Conservation (phyloP, 2,113 vertebrate genomes). For the Boleophthalmus pectinirostris region DNA sequence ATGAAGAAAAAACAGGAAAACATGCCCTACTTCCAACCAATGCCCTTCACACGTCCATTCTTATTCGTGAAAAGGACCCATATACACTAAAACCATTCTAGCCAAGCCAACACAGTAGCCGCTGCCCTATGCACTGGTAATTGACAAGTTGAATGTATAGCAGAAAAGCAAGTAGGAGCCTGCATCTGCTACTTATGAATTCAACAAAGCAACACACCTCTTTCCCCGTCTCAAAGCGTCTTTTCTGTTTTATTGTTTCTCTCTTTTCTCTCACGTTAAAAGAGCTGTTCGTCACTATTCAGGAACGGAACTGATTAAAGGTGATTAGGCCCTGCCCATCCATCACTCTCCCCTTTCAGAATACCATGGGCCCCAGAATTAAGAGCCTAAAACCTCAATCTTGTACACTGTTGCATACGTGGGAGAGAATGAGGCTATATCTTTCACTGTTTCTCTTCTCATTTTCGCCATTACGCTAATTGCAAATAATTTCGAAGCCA, state of each 20-base stretch:
- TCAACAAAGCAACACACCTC: slow-evolving; percentile 49
- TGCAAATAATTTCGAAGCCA: slow-evolving; percentile 52
- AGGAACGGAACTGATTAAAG: slow-evolving; percentile 76
- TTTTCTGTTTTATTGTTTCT: slow-evolving; percentile 17
- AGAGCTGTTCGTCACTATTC: slow-evolving; percentile 74
- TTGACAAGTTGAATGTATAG: slow-evolving; percentile 23
- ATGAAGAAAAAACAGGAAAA: background rate
- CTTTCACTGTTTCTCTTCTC: slow-evolving; percentile 39
- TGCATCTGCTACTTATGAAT: slow-evolving; percentile 65
- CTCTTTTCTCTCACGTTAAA: slow-evolving; percentile 50
- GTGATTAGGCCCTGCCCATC: slow-evolving; percentile 77
- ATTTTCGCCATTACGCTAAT: slow-evolving; percentile 49
- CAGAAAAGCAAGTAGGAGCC: slow-evolving; percentile 33
- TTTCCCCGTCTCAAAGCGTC: slow-evolving; percentile 42
- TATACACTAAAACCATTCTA: background rate
- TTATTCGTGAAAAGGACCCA: background rate
- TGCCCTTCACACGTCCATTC: slow-evolving; percentile 2
- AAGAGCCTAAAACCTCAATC: slow-evolving; percentile 27
- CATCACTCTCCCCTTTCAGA: slow-evolving; percentile 73
- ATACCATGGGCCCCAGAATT: slow-evolving; percentile 60
- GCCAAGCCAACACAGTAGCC: slow-evolving; percentile 14
- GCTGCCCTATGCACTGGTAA: slow-evolving; percentile 12
- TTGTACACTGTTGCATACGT: slow-evolving; percentile 28
- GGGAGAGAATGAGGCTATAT: slow-evolving; percentile 19
- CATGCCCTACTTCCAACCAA: background rate